These are phyloP conservation scores for Pyxicephalus adspersus DNA, from an alignment of 2,113 vertebrate species.

Conservation along the genomic window DNA sequence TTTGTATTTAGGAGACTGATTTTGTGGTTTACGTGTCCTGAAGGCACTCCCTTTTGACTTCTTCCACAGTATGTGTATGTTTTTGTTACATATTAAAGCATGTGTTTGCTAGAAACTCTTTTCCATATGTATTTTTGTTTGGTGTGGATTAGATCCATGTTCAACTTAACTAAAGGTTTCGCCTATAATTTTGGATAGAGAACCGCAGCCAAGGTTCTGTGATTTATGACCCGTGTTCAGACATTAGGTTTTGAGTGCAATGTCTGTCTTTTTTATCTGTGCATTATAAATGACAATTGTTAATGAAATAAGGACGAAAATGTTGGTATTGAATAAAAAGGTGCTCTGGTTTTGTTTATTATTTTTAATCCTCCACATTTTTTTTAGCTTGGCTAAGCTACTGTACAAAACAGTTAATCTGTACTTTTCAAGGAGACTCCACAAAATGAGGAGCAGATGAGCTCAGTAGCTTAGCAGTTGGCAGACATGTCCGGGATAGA, in stretches of 20 bases:
- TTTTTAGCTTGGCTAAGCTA: slow-evolving; percentile 42
- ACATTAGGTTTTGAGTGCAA: not conserved
- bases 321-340: not conserved
- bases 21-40: slow-evolving; percentile 14
- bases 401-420: slow-evolving; percentile 51
- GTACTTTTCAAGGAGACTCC: slow-evolving; percentile 47
- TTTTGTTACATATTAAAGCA: not conserved
- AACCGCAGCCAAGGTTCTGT: not conserved
- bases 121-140: slow-evolving; percentile 30
- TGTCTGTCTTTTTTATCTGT: not conserved
- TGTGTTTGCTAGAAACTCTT: slow-evolving; percentile 12
- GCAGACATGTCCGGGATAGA: not conserved
- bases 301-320: slow-evolving; percentile 3
- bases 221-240: slow-evolving; percentile 13
- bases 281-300: slow-evolving; percentile 8
- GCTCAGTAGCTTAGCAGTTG: slow-evolving; percentile 45
- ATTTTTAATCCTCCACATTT: slow-evolving; percentile 1
- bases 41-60: slow-evolving; percentile 11
- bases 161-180: not conserved
- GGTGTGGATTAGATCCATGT: slow-evolving; percentile 26
- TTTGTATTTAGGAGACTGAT: not conserved
- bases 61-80: not conserved
- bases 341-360: slow-evolving; percentile 26
- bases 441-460: slow-evolving; percentile 52
- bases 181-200: not conserved